Evolutionary conservation across 2,797 vertebrate genomes (phyloP).

Genomic region (Coregonus ussuriensis): DNA sequence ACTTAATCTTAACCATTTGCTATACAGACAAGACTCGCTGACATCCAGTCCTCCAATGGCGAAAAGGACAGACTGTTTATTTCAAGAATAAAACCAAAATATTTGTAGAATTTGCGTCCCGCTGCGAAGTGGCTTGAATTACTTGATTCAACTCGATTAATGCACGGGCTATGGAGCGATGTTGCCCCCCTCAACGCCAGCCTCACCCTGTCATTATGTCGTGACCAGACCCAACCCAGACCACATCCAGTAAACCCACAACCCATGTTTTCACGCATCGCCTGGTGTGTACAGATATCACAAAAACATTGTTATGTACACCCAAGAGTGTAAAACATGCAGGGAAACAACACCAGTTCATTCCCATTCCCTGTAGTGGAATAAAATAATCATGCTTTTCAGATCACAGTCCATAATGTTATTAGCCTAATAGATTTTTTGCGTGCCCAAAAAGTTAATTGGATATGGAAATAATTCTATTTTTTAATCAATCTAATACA

Average conservation of each 20-base stretch:
- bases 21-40: slow-evolving; percentile 16
- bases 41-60: slow-evolving; percentile 15
- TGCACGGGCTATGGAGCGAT: background rate
- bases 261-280: slow-evolving; percentile 8
- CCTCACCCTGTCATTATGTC: slow-evolving; percentile 17
- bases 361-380: background rate
- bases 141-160: slow-evolving; percentile 11
- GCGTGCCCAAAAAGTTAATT: background rate
- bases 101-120: background rate
- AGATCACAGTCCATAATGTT: background rate
- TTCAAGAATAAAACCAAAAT: slow-evolving; percentile 2
- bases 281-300: background rate
- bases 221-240: background rate
- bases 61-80: background rate
- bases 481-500: background rate
- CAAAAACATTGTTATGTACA: background rate
- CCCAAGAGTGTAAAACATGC: background rate
- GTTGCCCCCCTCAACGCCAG: slow-evolving; percentile 2
- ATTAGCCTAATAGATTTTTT: background rate
- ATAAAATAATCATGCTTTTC: background rate
- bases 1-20: slow-evolving; percentile 21
- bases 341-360: background rate
- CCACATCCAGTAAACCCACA: slow-evolving; percentile 10
- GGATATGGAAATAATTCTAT: background rate
- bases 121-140: background rate